Conservation (phyloP, 2,888 invertebrate genomes). For the Acleris cristana region DNA sequence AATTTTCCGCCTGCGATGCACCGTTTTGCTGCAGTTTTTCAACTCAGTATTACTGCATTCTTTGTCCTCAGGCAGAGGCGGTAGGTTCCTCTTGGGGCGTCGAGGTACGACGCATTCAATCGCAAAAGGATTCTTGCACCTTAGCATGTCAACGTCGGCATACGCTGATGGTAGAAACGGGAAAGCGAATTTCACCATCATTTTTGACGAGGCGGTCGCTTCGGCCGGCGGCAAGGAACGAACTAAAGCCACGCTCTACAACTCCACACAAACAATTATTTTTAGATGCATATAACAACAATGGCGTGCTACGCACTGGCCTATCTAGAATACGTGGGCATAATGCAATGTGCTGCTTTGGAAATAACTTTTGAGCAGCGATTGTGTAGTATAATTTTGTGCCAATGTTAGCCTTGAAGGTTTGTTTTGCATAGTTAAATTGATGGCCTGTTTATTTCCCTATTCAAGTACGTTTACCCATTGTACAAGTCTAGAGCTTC, state of each 20-base stretch:
- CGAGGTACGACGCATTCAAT: conserved; percentile 71
- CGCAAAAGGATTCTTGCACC: conserved; percentile 63
- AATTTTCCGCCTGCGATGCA: conserved; percentile 61
- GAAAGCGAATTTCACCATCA: conserved; percentile 67
- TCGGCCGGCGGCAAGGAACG: conserved; percentile 21
- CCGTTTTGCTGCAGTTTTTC: conserved; percentile 59
- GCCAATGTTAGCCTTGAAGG: no score
- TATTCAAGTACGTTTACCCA: no score
- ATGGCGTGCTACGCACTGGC: conserved; percentile 34
- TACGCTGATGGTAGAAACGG: conserved; percentile 57
- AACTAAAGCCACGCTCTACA: conserved; percentile 20
- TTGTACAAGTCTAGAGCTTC: no score
- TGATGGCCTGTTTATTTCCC: no score
- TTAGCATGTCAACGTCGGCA: conserved; percentile 70
- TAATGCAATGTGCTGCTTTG: conserved; percentile 13
- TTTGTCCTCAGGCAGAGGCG: conserved; percentile 73
- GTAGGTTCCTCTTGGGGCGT: conserved; percentile 64
- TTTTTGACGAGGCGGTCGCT: conserved; percentile 13
- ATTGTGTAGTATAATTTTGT: no score
- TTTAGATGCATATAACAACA: conserved; percentile 35
- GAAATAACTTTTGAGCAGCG: neutral
- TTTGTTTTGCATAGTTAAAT: no score
- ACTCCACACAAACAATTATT: conserved; percentile 24
- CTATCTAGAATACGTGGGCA: conserved; percentile 24
- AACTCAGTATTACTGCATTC: conserved; percentile 69